phyloP scores from a whole-genome alignment of 2,888 invertebrate genomes.

The Falcaria lacertinaria region DNA sequence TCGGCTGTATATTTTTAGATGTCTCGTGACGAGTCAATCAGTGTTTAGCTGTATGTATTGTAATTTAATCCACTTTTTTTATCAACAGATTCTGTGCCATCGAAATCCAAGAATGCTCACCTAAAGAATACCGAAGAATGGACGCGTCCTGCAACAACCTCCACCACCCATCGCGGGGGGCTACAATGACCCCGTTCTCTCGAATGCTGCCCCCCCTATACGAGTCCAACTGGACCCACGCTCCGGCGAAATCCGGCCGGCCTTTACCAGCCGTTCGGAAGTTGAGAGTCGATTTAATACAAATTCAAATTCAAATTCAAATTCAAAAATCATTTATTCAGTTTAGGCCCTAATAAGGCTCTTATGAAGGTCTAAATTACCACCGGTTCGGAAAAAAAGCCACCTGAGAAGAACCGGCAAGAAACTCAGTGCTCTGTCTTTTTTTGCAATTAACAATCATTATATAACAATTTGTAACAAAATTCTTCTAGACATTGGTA shows the following conservation, averaged over 20 bases:
- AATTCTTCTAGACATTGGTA: too few relatives aligned
- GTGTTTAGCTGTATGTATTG: not conserved
- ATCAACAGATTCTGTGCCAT: conserved; percentile 29
- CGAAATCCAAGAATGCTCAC: conserved; percentile 18
- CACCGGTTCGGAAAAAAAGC: too few relatives aligned
- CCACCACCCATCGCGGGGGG: conserved; percentile 18
- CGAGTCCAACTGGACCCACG: conserved; percentile 12
- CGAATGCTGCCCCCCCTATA: conserved; percentile 22
- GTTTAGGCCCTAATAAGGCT: too few relatives aligned
- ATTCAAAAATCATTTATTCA: too few relatives aligned
- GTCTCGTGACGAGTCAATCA: too few relatives aligned
- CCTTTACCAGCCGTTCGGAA: conserved; percentile 20
- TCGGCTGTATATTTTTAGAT: too few relatives aligned
- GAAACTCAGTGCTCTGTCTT: too few relatives aligned
- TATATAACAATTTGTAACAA: too few relatives aligned
- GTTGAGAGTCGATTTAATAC: conserved; percentile 19
- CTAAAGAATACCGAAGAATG: conserved; percentile 16
- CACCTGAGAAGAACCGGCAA: too few relatives aligned
- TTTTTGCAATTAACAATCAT: too few relatives aligned
- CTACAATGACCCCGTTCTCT: conserved; percentile 19
- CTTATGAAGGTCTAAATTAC: too few relatives aligned
- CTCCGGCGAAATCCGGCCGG: conserved; percentile 13
- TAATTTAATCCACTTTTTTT: not conserved
- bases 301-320: too few relatives aligned
- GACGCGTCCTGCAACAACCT: conserved; percentile 27